Percentiles rank a stretch among this genome's conserved stretches.
phyloP scores from a whole-genome alignment of 1,140 invertebrate genomes.

The Nymphalis io region DNA sequence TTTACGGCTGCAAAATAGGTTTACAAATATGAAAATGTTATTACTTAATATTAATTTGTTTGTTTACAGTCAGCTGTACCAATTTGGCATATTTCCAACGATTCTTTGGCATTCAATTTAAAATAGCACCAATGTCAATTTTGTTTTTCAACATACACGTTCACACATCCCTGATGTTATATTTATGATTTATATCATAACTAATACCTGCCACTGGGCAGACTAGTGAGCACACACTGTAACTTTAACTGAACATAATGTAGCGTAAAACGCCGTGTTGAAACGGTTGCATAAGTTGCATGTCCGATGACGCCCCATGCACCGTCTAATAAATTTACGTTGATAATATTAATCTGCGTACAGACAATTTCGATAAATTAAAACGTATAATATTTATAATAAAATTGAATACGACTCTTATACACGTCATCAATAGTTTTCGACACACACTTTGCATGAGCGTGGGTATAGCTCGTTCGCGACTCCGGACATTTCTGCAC shows the following conservation, averaged over 20 bases:
- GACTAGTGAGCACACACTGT: conserved; percentile 42
- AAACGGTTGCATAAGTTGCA: conserved; percentile 67
- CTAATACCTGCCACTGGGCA: conserved; percentile 35
- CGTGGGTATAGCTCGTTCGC: conserved; percentile 61
- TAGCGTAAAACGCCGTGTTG: conserved; percentile 51
- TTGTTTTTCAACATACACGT: conserved; percentile 72
- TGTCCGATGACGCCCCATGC: conserved; percentile 59
- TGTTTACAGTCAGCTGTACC: conserved; percentile 78
- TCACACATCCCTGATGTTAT: conserved; percentile 35
- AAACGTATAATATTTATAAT: not conserved
- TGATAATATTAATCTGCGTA: conserved; percentile 46
- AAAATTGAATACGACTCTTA: conserved; percentile 9
- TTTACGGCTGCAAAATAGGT: conserved; percentile 33
- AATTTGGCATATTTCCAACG: conserved; percentile 68
- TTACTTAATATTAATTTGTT: conserved; percentile 66
- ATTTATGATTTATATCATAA: conserved; percentile 18
- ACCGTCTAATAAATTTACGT: conserved; percentile 58
- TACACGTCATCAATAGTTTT: conserved; percentile 24
- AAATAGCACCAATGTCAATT: conserved; percentile 78
- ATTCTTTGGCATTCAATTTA: conserved; percentile 68
- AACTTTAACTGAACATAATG: conserved; percentile 60
- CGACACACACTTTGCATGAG: conserved; percentile 37
- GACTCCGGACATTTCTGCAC: conserved; percentile 74
- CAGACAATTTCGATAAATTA: not conserved
- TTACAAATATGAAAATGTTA: conserved; percentile 48